Conservation (phyloP, 2,888 invertebrate genomes). For the Lasioglossum oenotherae region DNA sequence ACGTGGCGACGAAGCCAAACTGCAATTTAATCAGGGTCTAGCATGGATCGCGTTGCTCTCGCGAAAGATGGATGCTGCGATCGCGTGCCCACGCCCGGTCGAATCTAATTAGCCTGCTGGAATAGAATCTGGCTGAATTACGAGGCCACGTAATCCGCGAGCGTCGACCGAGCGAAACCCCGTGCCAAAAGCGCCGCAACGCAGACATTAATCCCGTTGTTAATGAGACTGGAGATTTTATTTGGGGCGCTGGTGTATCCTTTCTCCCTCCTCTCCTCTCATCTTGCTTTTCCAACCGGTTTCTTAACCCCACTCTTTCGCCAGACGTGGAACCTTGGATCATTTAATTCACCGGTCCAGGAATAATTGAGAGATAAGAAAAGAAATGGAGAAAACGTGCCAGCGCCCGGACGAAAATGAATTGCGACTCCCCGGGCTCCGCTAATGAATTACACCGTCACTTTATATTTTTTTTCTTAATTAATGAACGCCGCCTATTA, state of each 20-base stretch:
- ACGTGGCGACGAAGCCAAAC: neutral
- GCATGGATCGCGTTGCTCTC: constrained; percentile 24
- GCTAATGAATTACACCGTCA: constrained; percentile 50
- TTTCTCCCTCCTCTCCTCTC: neutral
- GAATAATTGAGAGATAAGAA: constrained; percentile 52
- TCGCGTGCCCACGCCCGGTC: constrained; percentile 46
- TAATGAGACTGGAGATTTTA: constrained; percentile 31
- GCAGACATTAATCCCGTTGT: constrained; percentile 22
- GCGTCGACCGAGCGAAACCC: constrained; percentile 26
- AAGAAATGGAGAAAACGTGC: constrained; percentile 26
- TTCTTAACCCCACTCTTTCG: neutral
- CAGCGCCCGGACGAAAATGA: constrained; percentile 29
- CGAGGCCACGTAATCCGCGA: constrained; percentile 35
- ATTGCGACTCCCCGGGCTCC: constrained; percentile 21
- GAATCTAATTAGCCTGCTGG: constrained; percentile 60
- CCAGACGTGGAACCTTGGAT: neutral
- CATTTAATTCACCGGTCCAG: constrained; percentile 36
- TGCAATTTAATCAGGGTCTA: constrained; percentile 39
- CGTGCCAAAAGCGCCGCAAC: constrained; percentile 19
- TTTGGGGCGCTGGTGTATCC: neutral
- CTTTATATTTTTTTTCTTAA: constrained; percentile 75
- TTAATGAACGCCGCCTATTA: constrained; percentile 52
- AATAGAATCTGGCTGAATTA: constrained; percentile 56
- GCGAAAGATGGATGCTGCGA: constrained; percentile 53
- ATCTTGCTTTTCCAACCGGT: too few relatives aligned